These are phyloP conservation scores for Vireo griseus DNA, from an alignment of 2,797 vertebrate genomes.

Conservation along the genomic window DNA sequence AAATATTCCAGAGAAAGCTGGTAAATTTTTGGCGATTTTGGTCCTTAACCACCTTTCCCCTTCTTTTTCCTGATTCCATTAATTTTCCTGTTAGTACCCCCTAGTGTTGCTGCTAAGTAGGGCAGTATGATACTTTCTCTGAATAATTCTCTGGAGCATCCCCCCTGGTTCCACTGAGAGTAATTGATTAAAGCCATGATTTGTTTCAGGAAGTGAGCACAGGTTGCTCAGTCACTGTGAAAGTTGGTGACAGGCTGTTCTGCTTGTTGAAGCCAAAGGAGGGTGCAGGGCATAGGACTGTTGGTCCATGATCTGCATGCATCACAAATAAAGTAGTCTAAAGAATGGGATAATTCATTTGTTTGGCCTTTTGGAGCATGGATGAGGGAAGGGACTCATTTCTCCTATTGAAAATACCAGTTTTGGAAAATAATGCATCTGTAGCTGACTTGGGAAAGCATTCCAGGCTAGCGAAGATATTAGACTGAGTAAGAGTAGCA, in stretches of 20 bases:
- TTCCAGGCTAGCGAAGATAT: background rate
- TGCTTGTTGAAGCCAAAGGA: background rate
- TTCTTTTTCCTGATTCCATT: background rate
- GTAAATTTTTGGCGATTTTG: background rate
- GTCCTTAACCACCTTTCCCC: background rate
- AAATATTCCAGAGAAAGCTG: background rate
- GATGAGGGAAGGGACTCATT: background rate
- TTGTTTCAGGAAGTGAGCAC: background rate
- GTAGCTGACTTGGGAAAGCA: background rate
- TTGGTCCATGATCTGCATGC: background rate
- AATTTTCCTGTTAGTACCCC: constrained; percentile 23
- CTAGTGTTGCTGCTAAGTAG: constrained; percentile 29
- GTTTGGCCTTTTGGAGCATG: background rate
- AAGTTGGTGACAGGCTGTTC: background rate
- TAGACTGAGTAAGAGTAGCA: background rate
- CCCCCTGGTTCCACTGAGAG: background rate
- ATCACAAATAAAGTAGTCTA: background rate
- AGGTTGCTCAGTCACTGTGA: background rate
- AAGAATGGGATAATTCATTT: background rate
- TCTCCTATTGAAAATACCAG: background rate
- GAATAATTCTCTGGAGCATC: background rate
- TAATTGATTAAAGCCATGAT: background rate
- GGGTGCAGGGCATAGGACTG: fast-evolving
- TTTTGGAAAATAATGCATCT: background rate
- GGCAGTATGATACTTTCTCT: background rate